Evolutionary conservation across 2,888 invertebrate species (phyloP).

Genomic region (Podabrus alpinus): DNA sequence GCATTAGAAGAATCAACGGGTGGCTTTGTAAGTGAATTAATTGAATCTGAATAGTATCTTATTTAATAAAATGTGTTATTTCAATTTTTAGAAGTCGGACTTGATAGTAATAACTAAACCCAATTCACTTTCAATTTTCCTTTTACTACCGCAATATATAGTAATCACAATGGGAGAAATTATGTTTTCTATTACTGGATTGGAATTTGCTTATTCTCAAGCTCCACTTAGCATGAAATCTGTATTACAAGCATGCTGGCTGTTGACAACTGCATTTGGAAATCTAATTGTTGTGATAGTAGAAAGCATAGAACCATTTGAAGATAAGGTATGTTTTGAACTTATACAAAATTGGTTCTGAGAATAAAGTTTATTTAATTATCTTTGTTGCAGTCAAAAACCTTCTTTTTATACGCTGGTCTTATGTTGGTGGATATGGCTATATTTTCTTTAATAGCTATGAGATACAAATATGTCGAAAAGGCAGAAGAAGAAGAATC

Average conservation of each 20-base stretch:
- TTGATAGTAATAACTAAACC: constrained; percentile 61
- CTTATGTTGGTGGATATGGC: constrained; percentile 84
- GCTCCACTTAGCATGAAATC: constrained; percentile 94
- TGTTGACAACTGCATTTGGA: constrained; percentile 90
- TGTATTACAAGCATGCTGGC: constrained; percentile 88
- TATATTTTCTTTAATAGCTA: constrained; percentile 79
- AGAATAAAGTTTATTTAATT: not conserved
- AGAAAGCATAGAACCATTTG: constrained; percentile 76
- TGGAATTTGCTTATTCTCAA: constrained; percentile 95
- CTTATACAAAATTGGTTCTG: not conserved
- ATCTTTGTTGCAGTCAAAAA: constrained; percentile 67
- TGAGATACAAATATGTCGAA: constrained; percentile 74
- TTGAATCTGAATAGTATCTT: not conserved
- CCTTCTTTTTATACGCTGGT: constrained; percentile 85
- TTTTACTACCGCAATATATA: constrained; percentile 90
- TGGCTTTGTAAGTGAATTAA: not conserved
- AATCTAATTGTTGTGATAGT: constrained; percentile 91
- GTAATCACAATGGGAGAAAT: constrained; percentile 92
- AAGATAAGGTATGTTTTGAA: constrained; percentile 67
- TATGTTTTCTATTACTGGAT: constrained; percentile 93
- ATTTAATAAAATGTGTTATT: not conserved
- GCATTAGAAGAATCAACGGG: constrained; percentile 32
- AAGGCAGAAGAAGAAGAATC: constrained; percentile 46
- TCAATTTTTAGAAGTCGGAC: not conserved
- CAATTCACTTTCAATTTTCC: constrained; percentile 79